A percentile compares a stretch with the other conserved stretches of the same genome.
phyloP scores from a whole-genome alignment of 2,113 vertebrate genomes.

The Pelecanoides urinatrix region DNA sequence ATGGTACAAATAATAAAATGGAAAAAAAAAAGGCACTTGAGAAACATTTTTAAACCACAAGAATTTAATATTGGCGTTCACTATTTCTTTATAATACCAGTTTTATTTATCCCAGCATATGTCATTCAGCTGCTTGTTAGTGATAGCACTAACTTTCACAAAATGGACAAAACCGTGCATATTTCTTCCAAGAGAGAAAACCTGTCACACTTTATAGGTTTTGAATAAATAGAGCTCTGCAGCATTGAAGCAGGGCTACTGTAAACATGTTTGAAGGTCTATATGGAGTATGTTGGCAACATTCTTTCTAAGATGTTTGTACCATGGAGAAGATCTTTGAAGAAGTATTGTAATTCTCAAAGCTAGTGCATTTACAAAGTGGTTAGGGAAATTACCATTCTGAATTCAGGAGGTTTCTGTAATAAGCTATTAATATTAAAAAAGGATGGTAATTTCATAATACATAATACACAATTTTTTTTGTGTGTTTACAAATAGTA shows the following conservation, averaged over 20 bases:
- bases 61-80: neutral
- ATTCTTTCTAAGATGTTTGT: neutral
- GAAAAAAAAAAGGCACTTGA: neutral
- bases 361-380: neutral
- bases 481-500: neutral
- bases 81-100: neutral
- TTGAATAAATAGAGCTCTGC: neutral
- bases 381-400: neutral
- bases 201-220: neutral
- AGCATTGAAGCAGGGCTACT: neutral
- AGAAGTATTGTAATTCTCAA: neutral
- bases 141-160: neutral
- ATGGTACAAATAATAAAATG: neutral
- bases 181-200: neutral
- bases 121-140: neutral
- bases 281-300: fast-evolving
- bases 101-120: neutral
- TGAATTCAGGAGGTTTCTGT: neutral
- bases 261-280: neutral
- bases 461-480: neutral
- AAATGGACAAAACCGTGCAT: neutral
- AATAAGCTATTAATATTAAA: neutral
- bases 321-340: neutral
- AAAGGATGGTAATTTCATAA: neutral
- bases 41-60: neutral